These are phyloP conservation scores for Uloborus plumipes DNA, from an alignment of 2,888 invertebrate species.

Conservation along the genomic window DNA sequence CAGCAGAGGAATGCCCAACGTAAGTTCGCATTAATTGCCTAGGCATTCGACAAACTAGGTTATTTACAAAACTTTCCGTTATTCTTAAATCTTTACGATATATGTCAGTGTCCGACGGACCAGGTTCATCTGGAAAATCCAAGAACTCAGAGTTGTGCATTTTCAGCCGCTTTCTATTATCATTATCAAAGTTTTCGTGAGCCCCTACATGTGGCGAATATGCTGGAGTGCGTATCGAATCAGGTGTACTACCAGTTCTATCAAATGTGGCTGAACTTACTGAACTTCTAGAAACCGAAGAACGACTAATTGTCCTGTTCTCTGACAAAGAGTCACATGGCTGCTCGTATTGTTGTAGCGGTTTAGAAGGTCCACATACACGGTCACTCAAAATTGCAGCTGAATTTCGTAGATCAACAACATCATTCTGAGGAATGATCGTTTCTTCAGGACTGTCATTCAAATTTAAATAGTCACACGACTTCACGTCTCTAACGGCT, in stretches of 20 bases:
- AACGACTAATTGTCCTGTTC: too few species aligned
- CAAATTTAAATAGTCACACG: too few species aligned
- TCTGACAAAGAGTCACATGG: not conserved
- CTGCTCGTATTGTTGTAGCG: not conserved
- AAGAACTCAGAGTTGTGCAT: not conserved
- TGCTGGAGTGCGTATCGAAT: not conserved
- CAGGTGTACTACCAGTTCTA: not conserved
- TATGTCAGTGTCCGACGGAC: not conserved
- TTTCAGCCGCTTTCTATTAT: not conserved
- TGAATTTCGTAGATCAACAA: conserved; percentile 23
- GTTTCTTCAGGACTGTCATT: not conserved
- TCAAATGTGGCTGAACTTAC: too few species aligned
- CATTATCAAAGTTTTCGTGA: not conserved
- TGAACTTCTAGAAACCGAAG: not conserved
- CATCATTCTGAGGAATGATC: not conserved
- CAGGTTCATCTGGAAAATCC: not conserved
- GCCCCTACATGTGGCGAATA: not conserved
- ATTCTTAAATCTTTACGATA: conserved; percentile 30
- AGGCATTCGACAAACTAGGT: conserved; percentile 18
- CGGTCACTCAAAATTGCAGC: conserved; percentile 35
- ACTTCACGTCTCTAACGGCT: too few species aligned
- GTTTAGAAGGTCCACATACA: conserved; percentile 23
- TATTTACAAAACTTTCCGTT: not conserved
- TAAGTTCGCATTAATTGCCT: conserved; percentile 3
- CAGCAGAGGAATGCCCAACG: conserved; percentile 13